These are phyloP conservation scores for Emydocephalus ijimae DNA, from an alignment of 2,113 vertebrate genomes.

Conservation along the genomic window DNA sequence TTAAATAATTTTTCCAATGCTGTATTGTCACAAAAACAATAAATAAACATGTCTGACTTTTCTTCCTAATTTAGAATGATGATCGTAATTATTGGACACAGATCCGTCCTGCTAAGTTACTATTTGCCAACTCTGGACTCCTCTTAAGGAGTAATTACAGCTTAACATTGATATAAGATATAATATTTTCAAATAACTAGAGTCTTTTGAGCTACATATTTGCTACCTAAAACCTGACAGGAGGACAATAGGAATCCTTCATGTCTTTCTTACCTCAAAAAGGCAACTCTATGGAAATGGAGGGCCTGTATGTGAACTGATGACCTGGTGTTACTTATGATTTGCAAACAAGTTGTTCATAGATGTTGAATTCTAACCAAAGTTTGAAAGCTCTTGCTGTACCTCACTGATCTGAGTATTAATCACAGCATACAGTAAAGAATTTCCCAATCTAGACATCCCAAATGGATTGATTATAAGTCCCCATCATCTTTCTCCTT, in stretches of 20 bases:
- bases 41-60: neutral
- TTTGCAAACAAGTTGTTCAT: neutral
- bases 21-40: neutral
- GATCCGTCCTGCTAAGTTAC: neutral
- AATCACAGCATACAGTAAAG: neutral
- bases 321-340: neutral
- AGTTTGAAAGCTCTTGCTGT: neutral
- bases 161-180: neutral
- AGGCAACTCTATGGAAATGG: neutral
- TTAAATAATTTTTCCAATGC: neutral
- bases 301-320: neutral
- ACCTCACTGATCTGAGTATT: neutral
- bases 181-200: neutral
- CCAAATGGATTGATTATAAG: neutral
- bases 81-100: neutral
- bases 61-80: neutral
- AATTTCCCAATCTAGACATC: neutral
- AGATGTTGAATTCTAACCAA: neutral
- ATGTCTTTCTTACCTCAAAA: neutral
- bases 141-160: neutral
- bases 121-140: neutral
- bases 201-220: neutral
- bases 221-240: neutral
- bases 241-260: neutral
- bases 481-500: neutral